Conservation (phyloP, 2,888 invertebrate species). For the Drosophila phalerata region DNA sequence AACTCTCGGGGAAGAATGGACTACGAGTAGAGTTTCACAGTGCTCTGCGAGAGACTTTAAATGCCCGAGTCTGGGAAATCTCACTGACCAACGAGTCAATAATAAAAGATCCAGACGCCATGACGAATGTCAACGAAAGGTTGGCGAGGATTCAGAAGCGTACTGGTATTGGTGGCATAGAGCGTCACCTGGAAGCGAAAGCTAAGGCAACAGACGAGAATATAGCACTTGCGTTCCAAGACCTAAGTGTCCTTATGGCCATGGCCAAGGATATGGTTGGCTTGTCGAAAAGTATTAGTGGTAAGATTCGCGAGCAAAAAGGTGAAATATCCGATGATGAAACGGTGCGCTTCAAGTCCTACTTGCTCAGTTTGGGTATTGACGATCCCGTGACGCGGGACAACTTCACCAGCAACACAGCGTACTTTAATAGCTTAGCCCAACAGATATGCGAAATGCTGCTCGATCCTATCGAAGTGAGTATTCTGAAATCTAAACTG, state of each 20-base stretch:
- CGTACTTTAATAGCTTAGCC: constrained; percentile 94
- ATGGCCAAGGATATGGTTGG: constrained; percentile 99
- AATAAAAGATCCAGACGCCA: constrained; percentile 58
- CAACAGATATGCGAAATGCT: constrained; percentile 94
- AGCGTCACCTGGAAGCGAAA: constrained; percentile 95
- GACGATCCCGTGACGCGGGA: constrained; percentile 99
- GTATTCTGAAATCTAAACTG: not conserved
- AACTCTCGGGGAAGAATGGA: constrained; percentile 95
- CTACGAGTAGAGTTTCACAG: constrained; percentile 89
- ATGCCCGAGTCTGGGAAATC: constrained; percentile 89
- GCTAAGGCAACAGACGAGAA: constrained; percentile 96
- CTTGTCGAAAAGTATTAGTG: constrained; percentile 95
- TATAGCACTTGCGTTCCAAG: constrained; percentile 97
- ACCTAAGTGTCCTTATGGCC: constrained; percentile 96
- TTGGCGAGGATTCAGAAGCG: constrained; percentile 88
- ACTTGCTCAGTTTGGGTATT: constrained; percentile 98
- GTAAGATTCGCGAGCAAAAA: constrained; percentile 96
- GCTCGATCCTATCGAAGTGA: constrained; percentile 92
- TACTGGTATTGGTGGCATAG: constrained; percentile 98
- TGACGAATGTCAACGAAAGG: constrained; percentile 40
- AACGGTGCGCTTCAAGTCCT: constrained; percentile 97
- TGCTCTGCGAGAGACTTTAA: constrained; percentile 88
- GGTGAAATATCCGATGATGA: constrained; percentile 99
- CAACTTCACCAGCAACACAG: constrained; percentile 93
- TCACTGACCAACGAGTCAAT: constrained; percentile 47